A percentile compares a stretch with the other conserved stretches of the same genome.
Evolutionary conservation across 2,797 vertebrate genomes (phyloP).

Genomic region (Odontamblyopus rebecca): DNA sequence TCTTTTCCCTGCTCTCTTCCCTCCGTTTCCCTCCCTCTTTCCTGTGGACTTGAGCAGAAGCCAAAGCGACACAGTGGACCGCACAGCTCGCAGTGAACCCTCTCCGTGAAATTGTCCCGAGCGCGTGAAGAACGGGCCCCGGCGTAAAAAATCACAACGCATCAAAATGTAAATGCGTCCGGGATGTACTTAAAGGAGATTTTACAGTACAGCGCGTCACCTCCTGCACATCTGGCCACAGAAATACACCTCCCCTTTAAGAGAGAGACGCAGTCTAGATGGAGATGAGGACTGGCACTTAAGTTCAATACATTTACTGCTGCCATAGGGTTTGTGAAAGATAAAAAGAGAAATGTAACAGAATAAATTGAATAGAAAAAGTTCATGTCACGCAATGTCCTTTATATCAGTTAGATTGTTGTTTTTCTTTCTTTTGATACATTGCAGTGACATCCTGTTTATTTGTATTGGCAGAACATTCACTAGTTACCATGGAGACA

Average conservation of each 20-base stretch:
- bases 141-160: constrained; percentile 51
- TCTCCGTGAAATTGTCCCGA: constrained; percentile 52
- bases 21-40: not conserved
- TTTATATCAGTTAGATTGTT: no score
- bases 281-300: not conserved
- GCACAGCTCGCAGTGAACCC: constrained; percentile 24
- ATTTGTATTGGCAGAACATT: no score
- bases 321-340: no score
- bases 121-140: constrained; percentile 30
- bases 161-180: constrained; percentile 54
- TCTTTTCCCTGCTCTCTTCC: not conserved
- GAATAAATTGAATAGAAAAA: no score
- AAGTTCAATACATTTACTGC: no score
- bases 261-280: not conserved
- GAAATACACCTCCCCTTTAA: not conserved
- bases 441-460: no score
- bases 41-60: constrained; percentile 1
- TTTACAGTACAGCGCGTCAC: not conserved
- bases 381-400: no score
- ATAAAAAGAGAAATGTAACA: no score
- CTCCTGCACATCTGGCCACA: not conserved
- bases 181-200: constrained; percentile 12
- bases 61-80: constrained; percentile 1
- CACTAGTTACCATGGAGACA: no score
- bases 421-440: no score